Conservation (phyloP, 2,797 vertebrate genomes). For the Otolemur crassicaudatus region DNA sequence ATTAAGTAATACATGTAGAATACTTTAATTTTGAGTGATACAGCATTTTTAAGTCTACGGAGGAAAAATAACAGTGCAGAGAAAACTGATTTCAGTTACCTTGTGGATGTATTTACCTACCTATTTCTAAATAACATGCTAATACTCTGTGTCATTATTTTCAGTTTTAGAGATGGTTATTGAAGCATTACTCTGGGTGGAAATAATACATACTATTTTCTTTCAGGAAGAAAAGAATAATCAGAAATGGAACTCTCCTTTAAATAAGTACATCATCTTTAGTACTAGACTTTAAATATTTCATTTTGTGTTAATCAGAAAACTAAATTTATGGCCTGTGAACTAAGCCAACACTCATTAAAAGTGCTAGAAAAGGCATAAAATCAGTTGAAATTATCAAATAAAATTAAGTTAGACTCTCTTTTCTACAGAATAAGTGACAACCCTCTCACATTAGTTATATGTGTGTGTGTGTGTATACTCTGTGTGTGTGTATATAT, state of each 20-base stretch:
- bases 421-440: background rate
- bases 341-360: background rate
- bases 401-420: background rate
- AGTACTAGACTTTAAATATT: background rate
- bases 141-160: background rate
- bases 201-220: background rate
- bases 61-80: background rate
- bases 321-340: background rate
- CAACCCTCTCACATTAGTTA: background rate
- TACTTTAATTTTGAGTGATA: background rate
- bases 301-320: background rate
- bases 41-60: background rate
- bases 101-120: background rate
- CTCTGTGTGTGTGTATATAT: too few species aligned
- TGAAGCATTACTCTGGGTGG: background rate
- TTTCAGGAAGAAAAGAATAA: background rate
- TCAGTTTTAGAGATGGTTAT: background rate
- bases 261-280: background rate
- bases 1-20: background rate
- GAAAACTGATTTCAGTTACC: background rate
- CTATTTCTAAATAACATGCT: background rate
- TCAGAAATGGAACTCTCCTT: background rate
- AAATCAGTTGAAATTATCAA: background rate
- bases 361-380: background rate
- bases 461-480: background rate